These are phyloP conservation scores for Argyresthia goedartella DNA, from an alignment of 2,888 invertebrate species.

Conservation along the genomic window DNA sequence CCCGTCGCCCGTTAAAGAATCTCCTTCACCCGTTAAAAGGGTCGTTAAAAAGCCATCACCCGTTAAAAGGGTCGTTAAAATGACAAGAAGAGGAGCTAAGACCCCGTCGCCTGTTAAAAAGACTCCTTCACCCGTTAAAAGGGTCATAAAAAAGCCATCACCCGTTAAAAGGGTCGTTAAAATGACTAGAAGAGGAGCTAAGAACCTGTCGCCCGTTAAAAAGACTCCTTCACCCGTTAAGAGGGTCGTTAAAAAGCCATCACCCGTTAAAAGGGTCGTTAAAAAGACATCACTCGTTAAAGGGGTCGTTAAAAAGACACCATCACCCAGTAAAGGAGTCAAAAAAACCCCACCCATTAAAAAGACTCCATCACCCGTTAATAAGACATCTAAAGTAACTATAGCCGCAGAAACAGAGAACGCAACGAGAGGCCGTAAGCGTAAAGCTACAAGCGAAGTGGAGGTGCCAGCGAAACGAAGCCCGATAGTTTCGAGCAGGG, in stretches of 20 bases:
- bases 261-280: not conserved
- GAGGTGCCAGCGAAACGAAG: not conserved
- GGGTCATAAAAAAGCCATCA: not conserved
- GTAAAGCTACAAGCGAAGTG: not conserved
- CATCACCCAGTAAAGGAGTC: not conserved
- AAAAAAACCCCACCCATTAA: not conserved
- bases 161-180: not conserved
- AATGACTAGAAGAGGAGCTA: conserved; percentile 14
- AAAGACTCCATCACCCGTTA: too few relatives aligned
- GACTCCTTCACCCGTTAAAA: not conserved
- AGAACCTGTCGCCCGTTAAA: too few relatives aligned
- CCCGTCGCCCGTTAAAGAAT: not conserved
- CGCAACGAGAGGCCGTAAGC: conserved; percentile 8
- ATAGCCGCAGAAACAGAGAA: not conserved
- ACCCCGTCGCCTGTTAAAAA: too few relatives aligned
- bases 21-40: not conserved
- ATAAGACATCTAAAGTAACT: not conserved
- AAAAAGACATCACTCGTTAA: conserved; percentile 7
- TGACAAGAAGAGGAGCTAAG: conserved; percentile 14
- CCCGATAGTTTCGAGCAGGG: not conserved
- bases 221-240: not conserved
- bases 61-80: not conserved
- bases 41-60: too few relatives aligned
- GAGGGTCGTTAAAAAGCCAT: not conserved
- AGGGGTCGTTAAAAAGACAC: conserved; percentile 8